These are phyloP conservation scores for Ranitomeya variabilis DNA, from an alignment of 2,113 vertebrate genomes.

Conservation along the genomic window DNA sequence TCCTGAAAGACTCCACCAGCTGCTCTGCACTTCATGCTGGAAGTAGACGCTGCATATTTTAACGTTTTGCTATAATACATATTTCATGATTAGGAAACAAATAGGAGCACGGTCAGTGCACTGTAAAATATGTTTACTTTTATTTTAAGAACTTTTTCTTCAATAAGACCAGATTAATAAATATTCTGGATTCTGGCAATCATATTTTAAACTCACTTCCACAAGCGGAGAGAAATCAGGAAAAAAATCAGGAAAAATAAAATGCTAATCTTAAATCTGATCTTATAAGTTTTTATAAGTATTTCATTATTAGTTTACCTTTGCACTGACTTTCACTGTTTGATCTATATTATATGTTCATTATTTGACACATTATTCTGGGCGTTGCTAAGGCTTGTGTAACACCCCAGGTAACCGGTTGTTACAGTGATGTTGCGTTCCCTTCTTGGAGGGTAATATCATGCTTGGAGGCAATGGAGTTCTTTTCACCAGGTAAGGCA, in stretches of 20 bases:
- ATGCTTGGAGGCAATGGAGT: too few species aligned
- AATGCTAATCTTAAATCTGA: not conserved
- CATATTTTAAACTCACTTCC: not conserved
- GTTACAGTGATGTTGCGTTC: too few species aligned
- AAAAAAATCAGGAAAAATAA: not conserved
- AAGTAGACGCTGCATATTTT: not conserved
- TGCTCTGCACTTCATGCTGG: not conserved
- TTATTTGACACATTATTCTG: not conserved
- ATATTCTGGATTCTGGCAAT: not conserved
- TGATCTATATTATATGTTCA: not conserved
- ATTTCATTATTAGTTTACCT: too few species aligned
- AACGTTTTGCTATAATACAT: not conserved
- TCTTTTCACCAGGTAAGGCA: too few species aligned
- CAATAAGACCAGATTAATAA: not conserved
- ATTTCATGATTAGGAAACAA: not conserved
- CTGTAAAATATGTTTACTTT: not conserved
- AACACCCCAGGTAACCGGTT: too few species aligned
- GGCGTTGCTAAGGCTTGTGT: not conserved
- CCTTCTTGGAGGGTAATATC: too few species aligned
- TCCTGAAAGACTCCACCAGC: slow-evolving; percentile 17
- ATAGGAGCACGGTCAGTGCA: not conserved
- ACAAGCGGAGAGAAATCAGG: not conserved
- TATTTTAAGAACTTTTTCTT: not conserved
- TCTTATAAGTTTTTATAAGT: too few species aligned
- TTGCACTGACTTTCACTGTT: too few species aligned